Base-by-base conservation (phyloP, 2,113 vertebrate genomes). In the Pedionomus torquatus region DNA sequence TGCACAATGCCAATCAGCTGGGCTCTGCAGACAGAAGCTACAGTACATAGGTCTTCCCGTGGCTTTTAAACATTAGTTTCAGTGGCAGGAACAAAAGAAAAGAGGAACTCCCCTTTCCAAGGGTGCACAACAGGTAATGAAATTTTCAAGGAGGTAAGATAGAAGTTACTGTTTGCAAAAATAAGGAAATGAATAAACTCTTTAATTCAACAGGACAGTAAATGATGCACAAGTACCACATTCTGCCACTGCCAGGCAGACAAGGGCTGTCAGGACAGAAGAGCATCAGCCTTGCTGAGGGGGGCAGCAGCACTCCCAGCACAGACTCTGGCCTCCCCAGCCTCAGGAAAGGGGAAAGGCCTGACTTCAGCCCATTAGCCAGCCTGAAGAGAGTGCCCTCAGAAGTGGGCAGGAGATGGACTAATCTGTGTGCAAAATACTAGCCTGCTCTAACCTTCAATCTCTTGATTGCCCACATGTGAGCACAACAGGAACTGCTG, bases 261-360 rank as follows among this genome's bases (percentile, higher is more conserved):
- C 43, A 18, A 21, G 37, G 54, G 60, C 52, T 68, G 30, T 18
- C 35, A 33, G 30, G 61, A 33, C 30, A 48, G 69, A 74, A 65
- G 3, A 64, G 30, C 35, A 31, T 24, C 30, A 63, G 54, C n/a
- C 37, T 30, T 33, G 23, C 13, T 0, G 0, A 83, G 35, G 83
- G 54, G 41, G 54, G 41, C 80, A 44, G 41, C 44, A 79, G 66
- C 28, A 14, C 23, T 30, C n/a, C 44, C 49, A 48, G 57, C 63
- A 60, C 44, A 54, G 51, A 23, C 44, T 35, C 28, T 7, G 13
- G 31, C n/a, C 43, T 48, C 25, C n/a, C 21, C 74, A 70, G 79
- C 31, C 61, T n/a, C 3, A 0, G 9, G 0, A 0, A 51, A 65
- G 10, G 31, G 37, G 13, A 64, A 51, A n/a, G 33, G 28, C 5